Conservation (phyloP, 2,113 vertebrate genomes). For the Plestiodon gilberti region DNA sequence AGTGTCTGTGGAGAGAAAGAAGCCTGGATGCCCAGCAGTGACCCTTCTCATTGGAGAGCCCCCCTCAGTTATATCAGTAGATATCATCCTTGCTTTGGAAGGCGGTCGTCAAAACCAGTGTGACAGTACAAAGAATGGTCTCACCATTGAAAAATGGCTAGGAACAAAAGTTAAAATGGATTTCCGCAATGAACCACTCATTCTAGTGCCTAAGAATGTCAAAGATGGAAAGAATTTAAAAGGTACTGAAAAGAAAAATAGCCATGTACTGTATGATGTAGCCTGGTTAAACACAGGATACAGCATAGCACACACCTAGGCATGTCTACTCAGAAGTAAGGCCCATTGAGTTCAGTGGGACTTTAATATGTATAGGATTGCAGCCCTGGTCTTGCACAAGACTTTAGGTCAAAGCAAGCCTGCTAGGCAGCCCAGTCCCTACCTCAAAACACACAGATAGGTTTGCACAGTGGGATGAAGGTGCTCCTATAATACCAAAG, state of each 20-base stretch:
- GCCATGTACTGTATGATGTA: neutral
- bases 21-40: constrained; percentile 82
- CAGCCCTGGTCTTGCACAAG: neutral
- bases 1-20: constrained; percentile 72
- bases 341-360: no score
- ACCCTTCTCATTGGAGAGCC: constrained; percentile 73
- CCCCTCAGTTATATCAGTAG: constrained; percentile 79
- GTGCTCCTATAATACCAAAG: neutral
- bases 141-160: constrained; percentile 80
- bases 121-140: constrained; percentile 62
- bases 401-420: neutral
- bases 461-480: neutral
- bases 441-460: neutral
- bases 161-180: constrained; percentile 72
- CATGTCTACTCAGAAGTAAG: no score
- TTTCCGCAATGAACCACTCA: constrained; percentile 52
- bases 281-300: neutral
- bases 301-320: no score
- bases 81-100: constrained; percentile 83
- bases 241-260: constrained; percentile 62
- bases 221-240: constrained; percentile 67
- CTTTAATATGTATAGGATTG: no score
- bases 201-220: constrained; percentile 85
- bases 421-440: neutral
- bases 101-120: constrained; percentile 77